Conservation (phyloP, 2,888 invertebrate species). For the Cyrtodaria siliqua region DNA sequence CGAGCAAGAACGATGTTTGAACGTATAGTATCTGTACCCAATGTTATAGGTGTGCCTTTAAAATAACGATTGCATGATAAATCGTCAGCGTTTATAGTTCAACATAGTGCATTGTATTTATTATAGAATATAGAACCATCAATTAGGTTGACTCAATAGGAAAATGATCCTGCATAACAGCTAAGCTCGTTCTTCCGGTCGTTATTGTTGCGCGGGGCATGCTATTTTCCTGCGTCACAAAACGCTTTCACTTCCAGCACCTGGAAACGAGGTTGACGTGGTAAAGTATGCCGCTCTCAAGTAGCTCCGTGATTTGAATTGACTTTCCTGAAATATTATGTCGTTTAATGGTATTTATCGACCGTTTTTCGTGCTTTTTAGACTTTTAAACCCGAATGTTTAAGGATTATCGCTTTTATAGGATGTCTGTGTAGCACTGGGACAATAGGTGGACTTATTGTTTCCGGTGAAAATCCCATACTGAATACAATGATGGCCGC, state of each 20-base stretch:
- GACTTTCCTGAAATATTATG: constrained; percentile 57
- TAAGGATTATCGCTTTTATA: constrained; percentile 64
- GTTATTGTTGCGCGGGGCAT: constrained; percentile 41
- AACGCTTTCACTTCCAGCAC: constrained; percentile 24
- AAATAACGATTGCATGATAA: no score
- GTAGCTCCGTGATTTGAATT: constrained; percentile 61
- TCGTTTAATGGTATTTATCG: constrained; percentile 59
- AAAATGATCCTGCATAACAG: no score
- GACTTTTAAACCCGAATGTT: constrained; percentile 55
- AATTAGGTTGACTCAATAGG: no score
- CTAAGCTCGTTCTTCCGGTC: constrained; percentile 18
- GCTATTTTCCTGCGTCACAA: constrained; percentile 10
- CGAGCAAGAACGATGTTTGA: no score
- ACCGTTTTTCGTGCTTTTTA: constrained; percentile 53
- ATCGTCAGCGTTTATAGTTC: no score
- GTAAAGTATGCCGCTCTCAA: constrained; percentile 52
- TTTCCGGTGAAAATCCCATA: constrained; percentile 49
- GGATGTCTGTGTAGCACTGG: constrained; percentile 43
- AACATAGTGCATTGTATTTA: no score
- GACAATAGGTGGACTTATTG: constrained; percentile 52
- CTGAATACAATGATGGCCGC: constrained; percentile 48
- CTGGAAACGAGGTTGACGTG: constrained; percentile 46
- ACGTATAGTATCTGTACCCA: no score
- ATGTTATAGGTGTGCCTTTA: no score
- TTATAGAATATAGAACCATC: no score